Evolutionary conservation across 2,888 invertebrate genomes (phyloP).

Genomic region (Drosophila subsilvestris): DNA sequence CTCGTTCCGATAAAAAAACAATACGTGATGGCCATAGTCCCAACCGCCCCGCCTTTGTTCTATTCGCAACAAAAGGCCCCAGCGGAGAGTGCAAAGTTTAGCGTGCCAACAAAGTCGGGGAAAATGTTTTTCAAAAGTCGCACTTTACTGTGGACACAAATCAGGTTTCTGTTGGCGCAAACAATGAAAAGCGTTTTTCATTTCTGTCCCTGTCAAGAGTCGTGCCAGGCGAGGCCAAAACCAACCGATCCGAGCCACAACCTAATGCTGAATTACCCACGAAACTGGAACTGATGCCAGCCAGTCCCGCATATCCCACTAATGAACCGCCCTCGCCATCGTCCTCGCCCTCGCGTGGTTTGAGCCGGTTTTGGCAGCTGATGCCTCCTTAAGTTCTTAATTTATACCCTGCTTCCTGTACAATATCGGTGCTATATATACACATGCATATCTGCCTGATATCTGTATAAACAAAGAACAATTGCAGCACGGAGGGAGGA

Average conservation of each 20-base stretch:
- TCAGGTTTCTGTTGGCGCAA: slow-evolving; percentile 22
- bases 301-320: slow-evolving; percentile 40
- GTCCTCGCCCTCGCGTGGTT: slow-evolving; percentile 5
- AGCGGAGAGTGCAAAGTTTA: slow-evolving; percentile 63
- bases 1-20: slow-evolving; percentile 35
- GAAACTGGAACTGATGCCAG: slow-evolving; percentile 8
- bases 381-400: slow-evolving; percentile 46
- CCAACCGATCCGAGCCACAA: slow-evolving; percentile 14
- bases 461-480: slow-evolving; percentile 33
- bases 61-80: slow-evolving; percentile 22
- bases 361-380: slow-evolving; percentile 55
- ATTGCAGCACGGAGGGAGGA: slow-evolving; percentile 33
- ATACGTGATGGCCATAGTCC: slow-evolving; percentile 38
- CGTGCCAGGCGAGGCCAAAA: slow-evolving; percentile 17
- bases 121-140: slow-evolving; percentile 14
- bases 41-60: slow-evolving; percentile 28
- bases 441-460: slow-evolving; percentile 9
- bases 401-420: slow-evolving; percentile 68
- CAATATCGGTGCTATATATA: slow-evolving; percentile 45
- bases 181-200: slow-evolving; percentile 44
- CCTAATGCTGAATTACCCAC: slow-evolving; percentile 5
- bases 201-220: slow-evolving; percentile 21
- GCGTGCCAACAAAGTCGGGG: slow-evolving; percentile 24
- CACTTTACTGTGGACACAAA: slow-evolving; percentile 56
- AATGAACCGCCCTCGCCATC: slow-evolving; percentile 35